Evolutionary conservation across 1,140 invertebrate genomes (phyloP).

Genomic region (Latrodectus geometricus): DNA sequence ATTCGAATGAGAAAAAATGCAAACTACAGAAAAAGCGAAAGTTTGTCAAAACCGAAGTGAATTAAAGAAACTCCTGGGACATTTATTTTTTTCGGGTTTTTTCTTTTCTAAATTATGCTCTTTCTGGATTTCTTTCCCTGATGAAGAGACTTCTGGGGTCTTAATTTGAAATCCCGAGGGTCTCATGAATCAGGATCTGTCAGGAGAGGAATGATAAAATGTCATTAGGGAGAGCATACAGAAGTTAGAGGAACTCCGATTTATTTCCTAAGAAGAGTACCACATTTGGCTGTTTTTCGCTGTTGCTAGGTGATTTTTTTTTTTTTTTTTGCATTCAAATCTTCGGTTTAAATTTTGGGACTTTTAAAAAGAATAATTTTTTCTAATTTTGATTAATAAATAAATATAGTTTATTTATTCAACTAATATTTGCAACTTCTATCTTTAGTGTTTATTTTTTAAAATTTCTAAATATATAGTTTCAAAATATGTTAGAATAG

Average conservation of each 20-base stretch:
- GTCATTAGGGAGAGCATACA: conserved; percentile 10
- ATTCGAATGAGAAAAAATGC: too few relatives aligned
- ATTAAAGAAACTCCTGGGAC: not conserved
- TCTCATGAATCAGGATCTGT: conserved; percentile 20
- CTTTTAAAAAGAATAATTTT: too few relatives aligned
- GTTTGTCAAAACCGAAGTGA: not conserved
- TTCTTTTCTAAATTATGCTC: not conserved
- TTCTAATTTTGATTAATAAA: too few relatives aligned
- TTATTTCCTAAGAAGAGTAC: not conserved
- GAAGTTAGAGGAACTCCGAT: not conserved
- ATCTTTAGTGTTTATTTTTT: too few relatives aligned
- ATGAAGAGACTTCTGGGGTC: not conserved
- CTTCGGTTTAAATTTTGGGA: too few relatives aligned
- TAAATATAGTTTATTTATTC: too few relatives aligned
- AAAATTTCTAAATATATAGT: too few relatives aligned
- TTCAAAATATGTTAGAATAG: too few relatives aligned
- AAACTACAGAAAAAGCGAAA: not conserved
- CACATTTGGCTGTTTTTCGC: not conserved
- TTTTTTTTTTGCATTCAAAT: too few relatives aligned
- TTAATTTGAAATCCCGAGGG: conserved; percentile 20
- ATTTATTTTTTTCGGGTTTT: not conserved
- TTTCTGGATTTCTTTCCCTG: not conserved
- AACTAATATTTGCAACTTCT: too few relatives aligned
- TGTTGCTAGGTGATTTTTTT: too few relatives aligned
- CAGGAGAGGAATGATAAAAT: conserved; percentile 21